Evolutionary conservation across 2,113 vertebrate species (phyloP), one percentile per base, ranked within the genome.

Genomic region (Nibea albiflora): DNA sequence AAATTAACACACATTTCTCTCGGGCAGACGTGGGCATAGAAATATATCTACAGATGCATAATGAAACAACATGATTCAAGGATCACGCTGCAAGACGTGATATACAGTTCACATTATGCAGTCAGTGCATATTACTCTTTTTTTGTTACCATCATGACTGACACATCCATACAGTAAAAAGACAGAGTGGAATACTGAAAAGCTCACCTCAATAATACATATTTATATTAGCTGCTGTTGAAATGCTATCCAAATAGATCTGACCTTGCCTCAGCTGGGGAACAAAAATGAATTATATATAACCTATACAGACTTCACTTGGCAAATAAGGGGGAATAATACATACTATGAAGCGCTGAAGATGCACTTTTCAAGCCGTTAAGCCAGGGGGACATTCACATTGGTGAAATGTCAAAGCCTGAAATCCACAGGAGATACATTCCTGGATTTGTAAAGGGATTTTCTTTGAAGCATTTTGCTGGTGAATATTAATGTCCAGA

Each of bases 251-350:
- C 87, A 92, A 89, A 89, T 83, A 82, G 85, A 86, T 83, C 73
- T 71, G 88, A 94, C 91, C 92, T 92, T 80, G 73, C 65, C 58
- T 75, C 71, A 73, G 85, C 90, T 85, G 79, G 80, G 90, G 87
- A 88, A 78, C 80, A 80, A 84, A 90, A 78, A 92, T 93, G 87
- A 93, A 94, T 95, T 90, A 93, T 93, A 92, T 92, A 93, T 93
- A 89, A 85, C 69, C 89, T 75, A 93, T 80, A 87, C 88, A 88
- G 85, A 88, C 86, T 91, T 90, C 63, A 64, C 89, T 81, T 79
- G 83, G 88, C 88, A 92, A 93, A 91, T 89, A 88, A 90, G 85
- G 78, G 71, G 85, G 92, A 89, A 92, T 93, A 94, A 94, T 89
- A 92, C 90, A 92, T 92, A 86, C 62, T 87, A 72, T 84, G 85